Evolutionary conservation across 2,888 invertebrate species (phyloP).

Genomic region (Disparrhopalites patrizii): DNA sequence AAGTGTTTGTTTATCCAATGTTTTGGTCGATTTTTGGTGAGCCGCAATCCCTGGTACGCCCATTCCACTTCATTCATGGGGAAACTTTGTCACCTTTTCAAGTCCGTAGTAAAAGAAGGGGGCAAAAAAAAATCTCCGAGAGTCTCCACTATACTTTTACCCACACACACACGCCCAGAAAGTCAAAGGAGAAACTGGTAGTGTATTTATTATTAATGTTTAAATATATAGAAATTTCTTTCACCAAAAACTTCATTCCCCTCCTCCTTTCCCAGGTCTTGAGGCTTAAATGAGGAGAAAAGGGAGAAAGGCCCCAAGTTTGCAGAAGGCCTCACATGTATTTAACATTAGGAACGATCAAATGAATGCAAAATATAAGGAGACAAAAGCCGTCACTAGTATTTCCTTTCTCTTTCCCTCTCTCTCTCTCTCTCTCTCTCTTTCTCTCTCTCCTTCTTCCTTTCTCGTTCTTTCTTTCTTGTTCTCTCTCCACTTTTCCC

Average conservation of each 20-base stretch:
- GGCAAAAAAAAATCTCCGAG: neutral
- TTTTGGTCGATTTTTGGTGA: slow-evolving; percentile 47
- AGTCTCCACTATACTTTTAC: slow-evolving; percentile 14
- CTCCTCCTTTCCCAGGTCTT: neutral
- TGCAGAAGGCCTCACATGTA: neutral
- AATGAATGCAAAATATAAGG: slow-evolving; percentile 5
- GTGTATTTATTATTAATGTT: slow-evolving; percentile 9
- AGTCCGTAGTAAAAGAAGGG: neutral
- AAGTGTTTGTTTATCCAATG: slow-evolving; percentile 44
- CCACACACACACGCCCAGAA: slow-evolving; percentile 2
- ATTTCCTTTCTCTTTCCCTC: too few species aligned
- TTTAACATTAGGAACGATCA: slow-evolving; percentile 3
- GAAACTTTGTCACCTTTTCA: slow-evolving; percentile 26
- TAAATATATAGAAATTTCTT: neutral
- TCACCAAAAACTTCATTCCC: neutral
- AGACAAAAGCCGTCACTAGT: too few species aligned
- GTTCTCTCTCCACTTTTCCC: neutral
- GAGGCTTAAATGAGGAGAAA: neutral
- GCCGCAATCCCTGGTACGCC: slow-evolving; percentile 44
- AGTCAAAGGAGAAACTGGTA: neutral
- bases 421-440: slow-evolving; percentile 3
- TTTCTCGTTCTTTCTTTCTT: neutral
- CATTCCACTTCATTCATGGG: slow-evolving; percentile 25
- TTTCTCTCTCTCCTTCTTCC: neutral
- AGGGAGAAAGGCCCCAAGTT: neutral